Evolutionary conservation across 1,140 invertebrate species (phyloP).

Genomic region (Druon quercuslanigerum): DNA sequence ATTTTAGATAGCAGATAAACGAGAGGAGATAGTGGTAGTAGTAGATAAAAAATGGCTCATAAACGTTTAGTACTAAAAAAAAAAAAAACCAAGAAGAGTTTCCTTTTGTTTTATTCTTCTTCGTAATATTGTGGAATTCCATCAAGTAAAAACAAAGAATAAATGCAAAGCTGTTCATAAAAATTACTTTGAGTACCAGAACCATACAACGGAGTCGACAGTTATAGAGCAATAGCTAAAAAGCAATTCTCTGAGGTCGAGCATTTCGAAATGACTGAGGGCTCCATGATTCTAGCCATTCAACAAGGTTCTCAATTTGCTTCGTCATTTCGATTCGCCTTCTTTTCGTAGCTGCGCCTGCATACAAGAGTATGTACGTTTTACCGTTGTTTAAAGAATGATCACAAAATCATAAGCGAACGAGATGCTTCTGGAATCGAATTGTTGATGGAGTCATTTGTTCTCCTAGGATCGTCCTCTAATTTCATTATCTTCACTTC

Average conservation of each 20-base stretch:
- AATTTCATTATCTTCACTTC: conserved; percentile 16
- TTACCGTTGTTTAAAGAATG: conserved; percentile 9
- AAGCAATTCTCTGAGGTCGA: conserved; percentile 19
- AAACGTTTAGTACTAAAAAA: conserved; percentile 1
- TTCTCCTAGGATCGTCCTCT: background rate
- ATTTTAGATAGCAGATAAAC: no score
- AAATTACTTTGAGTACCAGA: conserved; percentile 16
- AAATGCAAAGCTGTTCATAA: conserved; percentile 18
- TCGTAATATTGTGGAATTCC: conserved; percentile 24
- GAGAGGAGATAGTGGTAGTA: background rate
- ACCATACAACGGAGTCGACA: conserved; percentile 18
- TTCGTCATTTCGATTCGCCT: conserved; percentile 29
- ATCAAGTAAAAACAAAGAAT: background rate
- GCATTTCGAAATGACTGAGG: conserved; percentile 19
- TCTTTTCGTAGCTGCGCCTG: conserved; percentile 14
- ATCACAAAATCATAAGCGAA: conserved; percentile 9
- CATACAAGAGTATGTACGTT: background rate
- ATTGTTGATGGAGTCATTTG: conserved; percentile 4
- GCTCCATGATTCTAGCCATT: conserved; percentile 18
- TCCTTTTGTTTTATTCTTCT: conserved; percentile 19
- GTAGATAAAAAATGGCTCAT: background rate
- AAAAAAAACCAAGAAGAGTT: background rate
- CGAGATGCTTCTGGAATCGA: conserved; percentile 21
- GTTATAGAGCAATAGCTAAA: conserved; percentile 11
- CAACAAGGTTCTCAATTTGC: conserved; percentile 29